Evolutionary conservation across 2,797 vertebrate genomes (phyloP), one percentile per base, ranked within the genome.

Genomic region (Anolis apletophallus): DNA sequence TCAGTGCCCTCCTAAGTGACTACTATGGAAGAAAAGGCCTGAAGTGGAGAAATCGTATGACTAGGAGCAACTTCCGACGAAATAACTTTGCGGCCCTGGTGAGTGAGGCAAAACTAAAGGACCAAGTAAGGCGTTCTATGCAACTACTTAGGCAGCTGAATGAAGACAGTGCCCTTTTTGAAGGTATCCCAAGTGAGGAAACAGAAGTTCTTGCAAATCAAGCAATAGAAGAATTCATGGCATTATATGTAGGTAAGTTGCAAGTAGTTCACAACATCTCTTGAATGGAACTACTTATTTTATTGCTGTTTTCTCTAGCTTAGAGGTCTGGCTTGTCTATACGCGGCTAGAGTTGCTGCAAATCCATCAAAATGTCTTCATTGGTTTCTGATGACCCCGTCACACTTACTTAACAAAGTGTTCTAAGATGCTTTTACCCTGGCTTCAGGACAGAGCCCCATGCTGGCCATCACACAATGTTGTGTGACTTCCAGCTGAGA

Each of bases 241-340:
- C 95, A 50, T 94, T 90, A 40, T 98, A 97, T 87, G 94, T 98
- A 93, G 98, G 98, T 98, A 93, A 95, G 97, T 67, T 5, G 40
- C 26, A 4, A 17, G 11, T 29, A 7, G 14, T 40, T 26, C 69
- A 40, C 34, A 5, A n/a, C 1, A 1, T 0, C 11, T 0, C 26
- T 59, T 21, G 12, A 64, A 19, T 21, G 9, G 32, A 9, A 12
- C 7, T 52, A 32, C 19, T 19, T 46, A 26, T 52, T 40, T 52
- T 46, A 52, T 29, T 54, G 36, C 76, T 61, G 55, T 9, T 16
- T 72, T 34, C 55, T 40, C 16, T 69, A 14, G 8, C 7, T 19
- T 21, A 36, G 59, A 57, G 19, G 40, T 54, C 13, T 9, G 67
- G 4, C 16, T 0, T 69, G 32, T 34, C 17, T 6, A 32, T 50